Evolutionary conservation across 2,888 invertebrate genomes (phyloP).

Genomic region (Sisyra nigra): DNA sequence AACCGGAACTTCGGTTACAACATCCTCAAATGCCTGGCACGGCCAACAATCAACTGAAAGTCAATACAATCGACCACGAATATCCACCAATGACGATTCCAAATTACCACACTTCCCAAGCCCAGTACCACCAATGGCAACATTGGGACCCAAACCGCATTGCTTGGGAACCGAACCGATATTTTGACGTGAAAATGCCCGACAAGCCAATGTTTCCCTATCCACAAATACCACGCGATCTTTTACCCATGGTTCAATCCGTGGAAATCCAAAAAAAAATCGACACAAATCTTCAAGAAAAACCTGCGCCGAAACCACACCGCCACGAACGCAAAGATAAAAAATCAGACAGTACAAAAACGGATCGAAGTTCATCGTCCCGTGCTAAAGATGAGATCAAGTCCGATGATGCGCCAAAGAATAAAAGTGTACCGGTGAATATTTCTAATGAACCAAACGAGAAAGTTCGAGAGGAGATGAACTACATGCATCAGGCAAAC

Average conservation of each 20-base stretch:
- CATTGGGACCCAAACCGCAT: conserved; percentile 37
- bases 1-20: conserved; percentile 5
- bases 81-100: conserved; percentile 48
- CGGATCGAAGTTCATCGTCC: conserved; percentile 9
- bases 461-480: not conserved
- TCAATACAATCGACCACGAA: conserved; percentile 21
- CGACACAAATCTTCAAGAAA: conserved; percentile 8
- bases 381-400: conserved; percentile 16
- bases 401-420: conserved; percentile 10
- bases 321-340: conserved; percentile 20
- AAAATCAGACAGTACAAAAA: conserved; percentile 12
- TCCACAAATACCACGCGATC: conserved; percentile 22
- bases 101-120: conserved; percentile 44
- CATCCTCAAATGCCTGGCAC: not conserved
- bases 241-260: conserved; percentile 22
- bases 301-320: conserved; percentile 17
- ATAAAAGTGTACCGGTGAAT: not conserved
- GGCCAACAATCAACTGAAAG: not conserved
- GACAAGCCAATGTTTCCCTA: conserved; percentile 39
- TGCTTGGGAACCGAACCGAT: conserved; percentile 36
- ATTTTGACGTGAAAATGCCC: conserved; percentile 31
- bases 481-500: not conserved
- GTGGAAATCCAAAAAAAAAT: conserved; percentile 23
- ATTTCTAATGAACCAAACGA: not conserved
- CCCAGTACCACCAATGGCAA: conserved; percentile 47